Evolutionary conservation across 1,140 invertebrate species (phyloP), one percentile per base, ranked within the genome.

Genomic region (Dreissena rostriformis): DNA sequence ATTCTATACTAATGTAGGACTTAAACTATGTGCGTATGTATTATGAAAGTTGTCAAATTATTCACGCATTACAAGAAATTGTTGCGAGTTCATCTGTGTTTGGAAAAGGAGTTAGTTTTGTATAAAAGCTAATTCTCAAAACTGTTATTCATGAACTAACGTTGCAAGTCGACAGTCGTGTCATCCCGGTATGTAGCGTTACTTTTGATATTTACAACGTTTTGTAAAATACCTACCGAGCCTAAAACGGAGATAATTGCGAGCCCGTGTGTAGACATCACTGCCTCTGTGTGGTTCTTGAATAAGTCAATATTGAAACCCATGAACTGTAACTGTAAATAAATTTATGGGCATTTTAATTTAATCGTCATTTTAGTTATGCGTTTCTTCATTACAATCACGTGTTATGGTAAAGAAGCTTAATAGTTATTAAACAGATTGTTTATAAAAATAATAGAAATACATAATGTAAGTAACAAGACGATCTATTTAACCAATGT

Each of bases 281-380:
- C 70, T 24, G 88, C 88, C 53, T 86, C 68, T 15, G 83, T 70
- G 51, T 68, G 86, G 74, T 82, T 86, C 39, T 66, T 51, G 74
- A 86, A 89, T 52, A 88, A 82, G 79, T 89, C 88, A 57, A 57
- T 82, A 61, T 89, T 89, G 68, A 85, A 89, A 28, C 85, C 85
- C 71, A 89, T 85, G 26, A 89, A 39, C 63, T 89, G 88, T 28
- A 89, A 81, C 88, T 89, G 79, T 51, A 84, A 86, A 19, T 61
- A 82, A 70, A 81, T 7, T 2, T 5, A 39, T 39, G 39, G 2
- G 2, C 8, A 5, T 8, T 2, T 39, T 39, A 39, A 39, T 39
- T 39, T 2, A 39, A 8, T 39, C 49, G 66, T 53, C 49, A 70
- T 51, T 39, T 70, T 63, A 65, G 28, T 65, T 24, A 17, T 15